Percentiles rank a stretch among this genome's conserved stretches.
phyloP scores from a whole-genome alignment of 2,797 vertebrate species.

The Parotocinclus haroldoi region DNA sequence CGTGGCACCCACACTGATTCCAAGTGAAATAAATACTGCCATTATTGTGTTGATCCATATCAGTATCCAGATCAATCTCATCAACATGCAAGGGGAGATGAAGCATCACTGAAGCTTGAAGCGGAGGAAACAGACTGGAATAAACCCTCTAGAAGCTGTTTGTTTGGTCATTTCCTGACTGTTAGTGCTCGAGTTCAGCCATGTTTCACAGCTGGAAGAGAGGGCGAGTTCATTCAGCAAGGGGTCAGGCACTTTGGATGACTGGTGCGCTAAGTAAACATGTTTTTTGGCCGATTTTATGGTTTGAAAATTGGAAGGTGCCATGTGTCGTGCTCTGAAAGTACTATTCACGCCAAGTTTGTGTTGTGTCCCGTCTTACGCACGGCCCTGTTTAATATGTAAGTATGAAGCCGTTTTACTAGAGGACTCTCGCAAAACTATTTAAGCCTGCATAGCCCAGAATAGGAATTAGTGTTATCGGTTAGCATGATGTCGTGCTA shows the following conservation, averaged over 20 bases:
- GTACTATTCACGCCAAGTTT: constrained; percentile 36
- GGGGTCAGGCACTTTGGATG: constrained; percentile 48
- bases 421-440: too few relatives aligned
- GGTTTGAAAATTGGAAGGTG: constrained; percentile 39
- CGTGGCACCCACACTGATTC: neutral
- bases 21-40: constrained; percentile 1
- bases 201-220: constrained; percentile 43
- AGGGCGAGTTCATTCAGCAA: constrained; percentile 22
- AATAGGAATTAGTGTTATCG: too few relatives aligned
- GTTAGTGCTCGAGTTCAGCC: constrained; percentile 56
- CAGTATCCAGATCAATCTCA: neutral
- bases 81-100: neutral
- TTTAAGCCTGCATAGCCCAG: too few relatives aligned
- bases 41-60: constrained; percentile 40
- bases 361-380: constrained; percentile 17
- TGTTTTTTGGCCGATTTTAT: constrained; percentile 32
- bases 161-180: constrained; percentile 52
- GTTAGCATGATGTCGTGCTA: too few relatives aligned
- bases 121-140: constrained; percentile 23
- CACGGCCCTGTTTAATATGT: constrained; percentile 6
- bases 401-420: too few relatives aligned
- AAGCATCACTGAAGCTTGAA: neutral
- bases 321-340: constrained; percentile 23
- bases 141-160: constrained; percentile 42
- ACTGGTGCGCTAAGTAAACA: constrained; percentile 59